Evolutionary conservation across 2,797 vertebrate species (phyloP).

Genomic region (Lepilemur ruficaudatus): DNA sequence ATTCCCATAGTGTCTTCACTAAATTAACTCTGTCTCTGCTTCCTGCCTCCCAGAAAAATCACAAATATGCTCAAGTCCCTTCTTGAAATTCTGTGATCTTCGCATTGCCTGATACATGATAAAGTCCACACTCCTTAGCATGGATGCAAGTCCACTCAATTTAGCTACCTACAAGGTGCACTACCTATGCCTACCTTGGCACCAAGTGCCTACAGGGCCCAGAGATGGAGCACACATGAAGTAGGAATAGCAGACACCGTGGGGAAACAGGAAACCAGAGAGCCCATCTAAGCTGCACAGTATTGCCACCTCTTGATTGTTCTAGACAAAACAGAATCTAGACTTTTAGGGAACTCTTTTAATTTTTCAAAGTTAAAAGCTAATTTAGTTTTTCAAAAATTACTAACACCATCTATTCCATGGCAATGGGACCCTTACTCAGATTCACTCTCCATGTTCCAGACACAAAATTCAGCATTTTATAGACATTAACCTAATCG

Average conservation of each 20-base stretch:
- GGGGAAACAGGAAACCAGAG: not conserved
- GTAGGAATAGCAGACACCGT: not conserved
- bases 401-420: not conserved
- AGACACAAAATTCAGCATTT: not conserved
- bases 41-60: not conserved
- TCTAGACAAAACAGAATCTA: not conserved
- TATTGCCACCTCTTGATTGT: not conserved
- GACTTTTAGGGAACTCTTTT: not conserved
- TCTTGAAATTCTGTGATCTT: not conserved
- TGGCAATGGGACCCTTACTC: not conserved
- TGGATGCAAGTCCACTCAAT: not conserved
- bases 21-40: not conserved
- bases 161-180: rapidly evolving
- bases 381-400: not conserved
- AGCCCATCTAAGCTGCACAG: not conserved
- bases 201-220: not conserved
- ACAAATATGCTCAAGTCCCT: not conserved
- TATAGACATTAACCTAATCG: not conserved
- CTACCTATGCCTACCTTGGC: not conserved
- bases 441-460: not conserved
- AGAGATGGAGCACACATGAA: not conserved
- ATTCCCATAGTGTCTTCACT: not conserved
- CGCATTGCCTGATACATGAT: not conserved
- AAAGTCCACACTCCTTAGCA: not conserved
- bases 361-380: not conserved